Evolutionary conservation across 37 sponge, comb jelly and placozoan species (phyloP).

Genomic region (Cliona cf. orientalis): DNA sequence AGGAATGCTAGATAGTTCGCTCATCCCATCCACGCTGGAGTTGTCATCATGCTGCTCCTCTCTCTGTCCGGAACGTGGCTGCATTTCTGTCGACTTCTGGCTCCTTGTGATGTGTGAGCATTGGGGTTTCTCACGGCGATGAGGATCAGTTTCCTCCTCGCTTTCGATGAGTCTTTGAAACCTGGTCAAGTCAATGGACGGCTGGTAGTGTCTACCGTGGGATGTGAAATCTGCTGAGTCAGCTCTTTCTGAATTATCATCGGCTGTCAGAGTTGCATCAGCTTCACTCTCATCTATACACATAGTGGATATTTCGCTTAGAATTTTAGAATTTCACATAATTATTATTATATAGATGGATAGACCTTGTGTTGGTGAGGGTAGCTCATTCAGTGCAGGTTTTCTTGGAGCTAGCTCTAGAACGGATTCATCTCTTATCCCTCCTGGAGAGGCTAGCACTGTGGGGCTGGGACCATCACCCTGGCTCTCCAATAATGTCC

Average conservation of each 20-base stretch:
- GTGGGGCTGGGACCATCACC: constrained; percentile 42
- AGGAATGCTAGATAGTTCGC: constrained; percentile 18
- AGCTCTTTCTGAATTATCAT: not conserved
- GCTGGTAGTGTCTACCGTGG: constrained; percentile 5
- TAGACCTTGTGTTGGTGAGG: constrained; percentile 8
- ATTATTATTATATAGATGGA: not conserved
- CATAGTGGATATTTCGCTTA: not conserved
- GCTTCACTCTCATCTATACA: not conserved
- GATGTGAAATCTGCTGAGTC: not conserved
- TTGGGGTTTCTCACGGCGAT: not conserved
- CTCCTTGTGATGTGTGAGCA: not conserved
- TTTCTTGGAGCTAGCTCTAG: constrained; percentile 26
- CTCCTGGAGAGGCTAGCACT: constrained; percentile 59
- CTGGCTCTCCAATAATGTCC: constrained; percentile 41
- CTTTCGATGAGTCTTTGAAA: constrained; percentile 41
- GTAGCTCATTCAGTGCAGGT: constrained; percentile 69
- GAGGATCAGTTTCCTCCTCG: constrained; percentile 10
- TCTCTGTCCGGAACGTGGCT: not conserved
- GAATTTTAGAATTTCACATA: not conserved
- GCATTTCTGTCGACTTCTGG: not conserved
- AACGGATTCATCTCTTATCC: constrained; percentile 63
- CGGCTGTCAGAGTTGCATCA: not conserved
- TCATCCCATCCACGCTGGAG: not conserved
- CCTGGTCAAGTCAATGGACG: constrained; percentile 36
- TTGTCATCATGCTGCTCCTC: not conserved